These are phyloP conservation scores for Caranx melampygus DNA, from an alignment of 2,113 vertebrate species.

Conservation along the genomic window DNA sequence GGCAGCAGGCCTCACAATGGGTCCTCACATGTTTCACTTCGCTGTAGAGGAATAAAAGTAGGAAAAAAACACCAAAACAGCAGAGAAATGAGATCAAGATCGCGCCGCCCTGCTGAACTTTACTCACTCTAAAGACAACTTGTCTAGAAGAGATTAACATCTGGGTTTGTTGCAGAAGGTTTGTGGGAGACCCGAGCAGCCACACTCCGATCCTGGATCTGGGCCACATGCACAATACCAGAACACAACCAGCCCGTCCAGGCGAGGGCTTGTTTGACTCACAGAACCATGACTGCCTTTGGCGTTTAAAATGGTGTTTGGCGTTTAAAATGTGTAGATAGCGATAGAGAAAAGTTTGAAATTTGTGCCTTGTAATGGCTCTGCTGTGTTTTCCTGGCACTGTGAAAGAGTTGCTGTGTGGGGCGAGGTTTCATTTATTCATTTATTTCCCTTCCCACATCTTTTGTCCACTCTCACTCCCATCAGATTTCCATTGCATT, in stretches of 20 bases:
- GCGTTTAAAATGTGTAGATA: conserved; percentile 26
- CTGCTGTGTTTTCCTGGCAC: conserved; percentile 34
- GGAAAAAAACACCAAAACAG: conserved; percentile 6
- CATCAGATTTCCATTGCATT: background rate
- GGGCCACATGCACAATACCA: conserved; percentile 56
- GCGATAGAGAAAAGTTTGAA: conserved; percentile 13
- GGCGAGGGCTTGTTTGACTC: conserved; percentile 51
- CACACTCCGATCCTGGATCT: conserved; percentile 25
- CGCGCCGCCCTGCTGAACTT: conserved; percentile 36
- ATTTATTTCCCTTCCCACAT: conserved; percentile 35
- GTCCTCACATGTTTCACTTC: conserved; percentile 37
- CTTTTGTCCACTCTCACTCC: conserved; percentile 1
- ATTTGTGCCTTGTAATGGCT: conserved; percentile 2
- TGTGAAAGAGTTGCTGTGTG: background rate
- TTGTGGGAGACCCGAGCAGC: conserved; percentile 33
- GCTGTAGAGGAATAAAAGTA: conserved; percentile 52
- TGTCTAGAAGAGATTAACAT: conserved; percentile 62
- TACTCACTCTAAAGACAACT: conserved; percentile 29
- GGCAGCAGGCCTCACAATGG: conserved; percentile 48
- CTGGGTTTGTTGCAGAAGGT: conserved; percentile 46
- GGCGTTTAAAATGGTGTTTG: background rate
- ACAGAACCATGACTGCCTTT: conserved; percentile 48
- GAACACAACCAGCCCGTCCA: conserved; percentile 26
- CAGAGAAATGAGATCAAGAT: conserved; percentile 52
- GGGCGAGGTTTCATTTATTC: conserved; percentile 22